Conservation (phyloP, 2,888 invertebrate species). For the Deilephila porcellus region DNA sequence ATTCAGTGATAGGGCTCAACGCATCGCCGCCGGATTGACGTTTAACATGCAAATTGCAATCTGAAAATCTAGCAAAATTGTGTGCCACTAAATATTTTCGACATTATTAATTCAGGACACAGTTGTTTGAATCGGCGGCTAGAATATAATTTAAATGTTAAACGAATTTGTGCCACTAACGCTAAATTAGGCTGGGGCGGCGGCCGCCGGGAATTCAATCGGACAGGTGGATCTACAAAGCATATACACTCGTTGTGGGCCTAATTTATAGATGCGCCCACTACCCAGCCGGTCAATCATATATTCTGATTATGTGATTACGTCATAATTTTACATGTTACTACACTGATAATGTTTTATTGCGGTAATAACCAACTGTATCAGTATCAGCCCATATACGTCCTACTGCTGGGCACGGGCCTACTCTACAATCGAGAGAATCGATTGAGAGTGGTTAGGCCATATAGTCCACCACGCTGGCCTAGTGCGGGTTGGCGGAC, state of each 20-base stretch:
- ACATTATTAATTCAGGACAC: slow-evolving; percentile 79
- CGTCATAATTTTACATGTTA: not conserved
- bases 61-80: slow-evolving; percentile 82
- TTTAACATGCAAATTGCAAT: slow-evolving; percentile 85
- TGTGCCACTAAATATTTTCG: slow-evolving; percentile 81
- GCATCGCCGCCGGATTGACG: slow-evolving; percentile 80
- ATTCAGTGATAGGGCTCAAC: slow-evolving; percentile 82
- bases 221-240: slow-evolving; percentile 62
- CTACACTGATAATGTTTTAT: not conserved
- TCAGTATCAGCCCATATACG: too few species aligned
- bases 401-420: too few species aligned
- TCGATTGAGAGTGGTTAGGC: too few species aligned
- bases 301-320: slow-evolving; percentile 15
- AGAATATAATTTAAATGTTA: slow-evolving; percentile 83
- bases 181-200: slow-evolving; percentile 71
- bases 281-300: slow-evolving; percentile 11
- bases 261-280: slow-evolving; percentile 18
- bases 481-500: too few species aligned
- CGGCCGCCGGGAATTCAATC: slow-evolving; percentile 67
- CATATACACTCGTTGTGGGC: slow-evolving; percentile 21
- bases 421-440: too few species aligned
- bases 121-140: slow-evolving; percentile 78
- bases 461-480: too few species aligned
- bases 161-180: slow-evolving; percentile 79
- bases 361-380: not conserved